Base-by-base conservation (phyloP, 2,888 invertebrate species). In the Odontocolon sp. region DNA sequence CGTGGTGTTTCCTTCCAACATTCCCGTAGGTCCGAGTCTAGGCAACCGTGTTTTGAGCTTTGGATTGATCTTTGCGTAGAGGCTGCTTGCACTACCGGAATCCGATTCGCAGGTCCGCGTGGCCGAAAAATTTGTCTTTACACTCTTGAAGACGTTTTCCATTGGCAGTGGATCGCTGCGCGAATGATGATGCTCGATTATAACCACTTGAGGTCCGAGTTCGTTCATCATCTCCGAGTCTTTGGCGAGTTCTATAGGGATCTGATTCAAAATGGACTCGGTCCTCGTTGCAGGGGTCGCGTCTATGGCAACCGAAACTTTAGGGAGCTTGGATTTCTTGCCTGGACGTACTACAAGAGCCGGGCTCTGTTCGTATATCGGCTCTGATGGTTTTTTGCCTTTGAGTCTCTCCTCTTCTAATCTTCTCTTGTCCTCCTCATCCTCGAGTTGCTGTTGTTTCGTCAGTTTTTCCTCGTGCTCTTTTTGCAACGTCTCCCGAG, bases 261-360 rank as follows among this genome's bases (percentile, higher is more conserved):
- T 93, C 90, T 96, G 96, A 82, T 94, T 93, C 59, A 96, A 87
- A 31, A 96, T 92, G 66, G 95, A 95, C 77, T 93, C 93, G 21
- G 95, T 95, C 78, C 95, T 91, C 1, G 94, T 94, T 0, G 94
- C 92, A 8, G 95, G 95, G 0, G 96, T 96, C 0, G 96, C 96
- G 87, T 96, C 96, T 28, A 96, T 92, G 0, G 94, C 96, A 6
- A 96, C 94, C 0, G 95, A 96, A 1, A 96, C 94, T 90, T 95
- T 94, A 0, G 94, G 92, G 75, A 92, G 92, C 70, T 89, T 92
- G 1, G 92, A 91, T 84, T 92, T 92, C 68, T 87, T 87, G 45
- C 88, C 87, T 31, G 88, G 87, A 16, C 88, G 84, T 26, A 90
- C 83, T 8, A 87, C 73, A 21, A 88, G 61, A 8, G 87, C 82